Base-by-base conservation (phyloP, 2,797 vertebrate species). In the Lates japonicus region DNA sequence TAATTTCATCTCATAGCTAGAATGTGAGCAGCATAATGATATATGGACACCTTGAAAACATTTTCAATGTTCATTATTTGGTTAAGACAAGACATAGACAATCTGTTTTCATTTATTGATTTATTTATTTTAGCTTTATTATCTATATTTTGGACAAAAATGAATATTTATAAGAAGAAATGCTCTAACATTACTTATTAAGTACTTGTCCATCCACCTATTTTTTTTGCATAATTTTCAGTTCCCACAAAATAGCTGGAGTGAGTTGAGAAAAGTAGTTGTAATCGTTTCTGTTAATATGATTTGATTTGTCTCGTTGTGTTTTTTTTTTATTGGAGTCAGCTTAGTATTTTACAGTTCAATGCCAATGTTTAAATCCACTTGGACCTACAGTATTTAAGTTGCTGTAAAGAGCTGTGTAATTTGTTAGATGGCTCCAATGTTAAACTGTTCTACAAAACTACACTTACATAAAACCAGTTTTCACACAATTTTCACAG, bases 1-100 rank as follows among this genome's bases (percentile, higher is more conserved):
- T 46, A 69, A 77, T 83, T 83, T 59, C 20, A 64, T 52, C 70
- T 37, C 19, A 39, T 35, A 77, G 73, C 67, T 57, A 72, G 51
- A 76, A 64, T 48, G 69, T 51, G 35, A 77, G 42, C 39, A 39
- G 31, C 44, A 54, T 37, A 0, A 64, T 39, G 64, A n/a, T 55
- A 0, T 46, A 29, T 68, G 12, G 12, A 59, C 31, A 41, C 8
- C 37, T 60, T 44, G 10, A 59, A 52, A 46, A 52, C 8, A 37
- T 44, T 48, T 62, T 13, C 17, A 4, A 80, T 25, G n/a, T 22
- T 29, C 13, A n/a, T 52, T 25, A 51, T 65, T 58, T 61, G 6
- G 5, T 44, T 12, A 62, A n/a, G 33, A 25, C 3, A 55, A 5
- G 22, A 33, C 8, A 14, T 73, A 29, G 25, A 61, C 33, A 37